Conservation (phyloP, 2,888 invertebrate genomes). For the Lithophane leautieri region DNA sequence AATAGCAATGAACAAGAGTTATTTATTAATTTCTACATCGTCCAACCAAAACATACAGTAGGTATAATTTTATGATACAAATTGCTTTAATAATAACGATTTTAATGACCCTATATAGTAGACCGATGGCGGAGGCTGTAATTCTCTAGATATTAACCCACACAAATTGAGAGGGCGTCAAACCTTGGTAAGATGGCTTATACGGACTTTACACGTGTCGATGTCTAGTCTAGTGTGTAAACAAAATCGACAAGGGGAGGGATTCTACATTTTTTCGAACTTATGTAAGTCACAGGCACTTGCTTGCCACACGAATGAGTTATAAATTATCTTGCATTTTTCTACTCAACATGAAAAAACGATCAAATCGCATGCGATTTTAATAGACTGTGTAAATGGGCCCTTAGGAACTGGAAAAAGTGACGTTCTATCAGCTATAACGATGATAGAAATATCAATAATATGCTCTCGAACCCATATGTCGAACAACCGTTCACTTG, state of each 20-base stretch:
- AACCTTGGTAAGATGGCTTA: not conserved
- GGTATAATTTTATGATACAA: not conserved
- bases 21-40: not conserved
- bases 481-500: not conserved
- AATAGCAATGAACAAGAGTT: not conserved
- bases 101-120: slow-evolving; percentile 1
- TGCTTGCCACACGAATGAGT: not conserved
- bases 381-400: not conserved
- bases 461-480: not conserved
- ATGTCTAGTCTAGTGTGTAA: not conserved
- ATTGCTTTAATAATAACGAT: slow-evolving; percentile 20
- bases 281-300: no score
- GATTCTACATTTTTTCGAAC: not conserved
- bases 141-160: slow-evolving; percentile 24
- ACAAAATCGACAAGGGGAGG: not conserved
- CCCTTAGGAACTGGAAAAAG: not conserved
- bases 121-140: not conserved
- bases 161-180: slow-evolving; percentile 2
- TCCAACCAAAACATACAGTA: not conserved
- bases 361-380: not conserved
- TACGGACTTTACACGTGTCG: not conserved
- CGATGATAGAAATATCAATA: no score
- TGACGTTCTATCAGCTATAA: no score
- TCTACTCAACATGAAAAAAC: not conserved
- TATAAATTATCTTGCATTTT: not conserved